Conservation (phyloP, 2,113 vertebrate genomes). For the Pseudorasbora parva region DNA sequence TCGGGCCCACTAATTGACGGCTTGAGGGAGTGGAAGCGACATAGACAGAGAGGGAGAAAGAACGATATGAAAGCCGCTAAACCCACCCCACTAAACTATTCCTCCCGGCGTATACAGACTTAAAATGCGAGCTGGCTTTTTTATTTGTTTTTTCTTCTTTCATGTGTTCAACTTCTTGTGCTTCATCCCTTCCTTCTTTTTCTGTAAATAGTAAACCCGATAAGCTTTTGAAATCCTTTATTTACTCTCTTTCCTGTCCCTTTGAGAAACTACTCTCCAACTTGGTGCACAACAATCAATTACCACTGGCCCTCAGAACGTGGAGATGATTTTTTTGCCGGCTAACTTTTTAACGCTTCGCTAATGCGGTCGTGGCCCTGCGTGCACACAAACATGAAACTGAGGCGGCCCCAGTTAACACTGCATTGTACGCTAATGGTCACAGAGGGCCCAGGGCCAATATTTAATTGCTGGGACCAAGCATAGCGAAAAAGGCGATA, state of each 20-base stretch:
- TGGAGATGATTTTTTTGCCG: neutral
- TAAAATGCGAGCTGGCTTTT: slow-evolving; percentile 50
- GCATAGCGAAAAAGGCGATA: slow-evolving; percentile 70
- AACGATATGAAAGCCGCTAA: slow-evolving; percentile 67
- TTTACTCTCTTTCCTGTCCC: slow-evolving; percentile 43
- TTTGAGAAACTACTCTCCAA: slow-evolving; percentile 39
- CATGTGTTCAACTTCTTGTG: slow-evolving; percentile 33
- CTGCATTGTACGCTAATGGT: slow-evolving; percentile 62
- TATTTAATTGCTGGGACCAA: slow-evolving; percentile 75
- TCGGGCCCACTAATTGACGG: slow-evolving; percentile 75
- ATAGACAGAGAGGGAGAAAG: slow-evolving; percentile 61
- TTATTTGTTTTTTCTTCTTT: slow-evolving; percentile 47
- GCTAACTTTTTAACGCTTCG: neutral
- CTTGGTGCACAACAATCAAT: slow-evolving; percentile 18
- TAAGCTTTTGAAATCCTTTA: slow-evolving; percentile 52
- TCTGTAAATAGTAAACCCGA: slow-evolving; percentile 48
- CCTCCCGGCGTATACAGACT: slow-evolving; percentile 51
- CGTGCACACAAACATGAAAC: slow-evolving; percentile 27
- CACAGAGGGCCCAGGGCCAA: slow-evolving; percentile 68
- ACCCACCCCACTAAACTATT: slow-evolving; percentile 56
- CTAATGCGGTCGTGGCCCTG: slow-evolving; percentile 19
- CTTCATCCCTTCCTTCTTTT: slow-evolving; percentile 13
- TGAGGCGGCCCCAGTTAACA: neutral
- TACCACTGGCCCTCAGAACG: neutral
- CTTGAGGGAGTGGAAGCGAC: slow-evolving; percentile 70